phyloP scores from a whole-genome alignment of 2,797 vertebrate species.

The Pangasius macronema region DNA sequence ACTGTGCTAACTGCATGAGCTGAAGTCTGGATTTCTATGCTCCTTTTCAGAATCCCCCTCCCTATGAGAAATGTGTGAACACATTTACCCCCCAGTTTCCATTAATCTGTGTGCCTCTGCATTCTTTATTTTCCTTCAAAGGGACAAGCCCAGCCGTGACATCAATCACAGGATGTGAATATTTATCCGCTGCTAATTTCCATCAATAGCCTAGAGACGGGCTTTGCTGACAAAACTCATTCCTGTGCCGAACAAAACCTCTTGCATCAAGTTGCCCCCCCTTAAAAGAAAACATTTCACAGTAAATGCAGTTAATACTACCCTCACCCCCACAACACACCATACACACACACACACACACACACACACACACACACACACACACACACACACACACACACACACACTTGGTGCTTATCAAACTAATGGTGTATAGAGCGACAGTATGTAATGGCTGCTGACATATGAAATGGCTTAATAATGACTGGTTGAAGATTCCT shows the following conservation, averaged over 20 bases:
- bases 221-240: conserved; percentile 83
- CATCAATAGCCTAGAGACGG: conserved; percentile 81
- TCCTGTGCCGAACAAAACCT: conserved; percentile 77
- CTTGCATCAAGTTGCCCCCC: conserved; percentile 71
- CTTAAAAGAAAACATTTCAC: conserved; percentile 62
- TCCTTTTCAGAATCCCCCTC: conserved; percentile 53
- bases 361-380: conserved; percentile 17
- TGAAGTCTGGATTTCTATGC: conserved; percentile 59
- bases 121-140: conserved; percentile 82
- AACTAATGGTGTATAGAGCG: conserved; percentile 76
- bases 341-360: no score
- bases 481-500: conserved; percentile 74
- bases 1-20: conserved; percentile 50
- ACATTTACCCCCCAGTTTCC: conserved; percentile 64
- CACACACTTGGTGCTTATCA: conserved; percentile 76
- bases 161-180: conserved; percentile 81
- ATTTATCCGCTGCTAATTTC: conserved; percentile 81
- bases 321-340: conserved; percentile 13
- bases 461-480: conserved; percentile 76
- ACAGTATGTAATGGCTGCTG: conserved; percentile 75
- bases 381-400: conserved; percentile 65
- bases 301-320: conserved; percentile 76
- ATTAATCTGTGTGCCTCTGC: conserved; percentile 76
- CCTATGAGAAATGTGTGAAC: conserved; percentile 43
- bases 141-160: conserved; percentile 77